Base-by-base conservation (phyloP, 2,113 vertebrate genomes). In the Eubucco bourcierii region DNA sequence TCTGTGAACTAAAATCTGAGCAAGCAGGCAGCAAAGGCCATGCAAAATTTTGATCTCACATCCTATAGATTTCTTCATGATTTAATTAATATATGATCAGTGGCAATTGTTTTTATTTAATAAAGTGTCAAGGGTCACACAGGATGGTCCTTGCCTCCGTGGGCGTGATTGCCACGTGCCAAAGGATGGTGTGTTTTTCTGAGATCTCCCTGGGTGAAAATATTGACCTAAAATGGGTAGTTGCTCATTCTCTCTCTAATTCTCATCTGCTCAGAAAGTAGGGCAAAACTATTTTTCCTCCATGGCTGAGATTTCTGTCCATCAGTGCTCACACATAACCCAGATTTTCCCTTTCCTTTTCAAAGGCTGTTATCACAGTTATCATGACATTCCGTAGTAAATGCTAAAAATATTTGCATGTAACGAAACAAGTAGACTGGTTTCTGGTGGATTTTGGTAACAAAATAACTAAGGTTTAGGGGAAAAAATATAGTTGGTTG, bases 201-300 rank as follows among this genome's bases (percentile, higher is more conserved):
- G 80, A 85, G 73, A 78, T 95, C 76, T 94, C 73, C 70, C 65
- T 88, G 82, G 66, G 73, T 94, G 87, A 96, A 95, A 85, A 94
- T 95, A 95, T 76, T 93, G 90, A 87, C 94, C 94, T 94, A 94
- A 96, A 96, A 96, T 81, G 84, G 58, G 52, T 66, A 91, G 72
- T 66, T 81, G 79, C 53, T 89, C 24, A 74, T 80, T 94, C 74
- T 71, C 33, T 94, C 55, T 89, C 75, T 94, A 95, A 93, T 92
- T 91, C 39, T 90, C 85, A 90, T 88, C 93, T 94, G 65, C 83
- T 94, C 46, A 72, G 44, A 95, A 98, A 95, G 75, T 97, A 97
- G 96, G 91, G 76, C 90, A 95, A 94, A 95, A 96, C 72, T 90
- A 87, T 64, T 96, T 96, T 96, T 95, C 87, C 73, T 96, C 61